Evolutionary conservation across 2,888 invertebrate genomes (phyloP), one percentile per base, ranked within the genome.

Genomic region (Scotopteryx bipunctaria): DNA sequence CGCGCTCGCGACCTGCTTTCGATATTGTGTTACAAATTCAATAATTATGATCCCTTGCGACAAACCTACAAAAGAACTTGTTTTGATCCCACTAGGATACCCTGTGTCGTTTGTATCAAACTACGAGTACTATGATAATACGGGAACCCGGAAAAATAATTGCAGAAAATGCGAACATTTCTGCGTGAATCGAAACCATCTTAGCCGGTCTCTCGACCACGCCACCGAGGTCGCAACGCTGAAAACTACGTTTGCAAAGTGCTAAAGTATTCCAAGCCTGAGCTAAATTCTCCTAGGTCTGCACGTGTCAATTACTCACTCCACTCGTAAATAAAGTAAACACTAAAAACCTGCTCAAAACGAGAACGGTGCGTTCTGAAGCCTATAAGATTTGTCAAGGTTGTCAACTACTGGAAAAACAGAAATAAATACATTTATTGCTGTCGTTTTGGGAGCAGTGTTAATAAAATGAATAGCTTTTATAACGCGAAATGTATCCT

Each of bases 1-100:
- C 83, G 79, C 76, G 77, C 40, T 40, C 32, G 45, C 73, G 73
- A 71, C 76, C 77, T 68, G 72, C 69, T 76, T 72, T 72, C 67
- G 79, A 86, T 85, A 89, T 88, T 86, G 86, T 87, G 78, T 89
- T 88, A 89, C 88, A 85, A 66, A 60, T 60, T 60, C 6, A 15
- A 33, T 14, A 21, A 31, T 29, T 14, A 32, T 15, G 36, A 38
- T 25, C 27, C 27, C 15, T 27, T 5, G 0, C 9, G n/a, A 13
- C 29, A 31, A 11, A n/a, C 8, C 17, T 19, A 17, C 13, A n/a
- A n/a, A n/a, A n/a, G n/a, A n/a, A n/a, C n/a, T n/a, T n/a, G n/a
- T n/a, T n/a, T n/a, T n/a, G n/a, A n/a, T n/a, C n/a, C n/a, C n/a
- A n/a, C n/a, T n/a, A n/a, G n/a, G n/a, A n/a, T n/a, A n/a, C n/a